These are phyloP conservation scores for Xyrauchen texanus DNA, from an alignment of 2,113 vertebrate genomes.

Conservation along the genomic window DNA sequence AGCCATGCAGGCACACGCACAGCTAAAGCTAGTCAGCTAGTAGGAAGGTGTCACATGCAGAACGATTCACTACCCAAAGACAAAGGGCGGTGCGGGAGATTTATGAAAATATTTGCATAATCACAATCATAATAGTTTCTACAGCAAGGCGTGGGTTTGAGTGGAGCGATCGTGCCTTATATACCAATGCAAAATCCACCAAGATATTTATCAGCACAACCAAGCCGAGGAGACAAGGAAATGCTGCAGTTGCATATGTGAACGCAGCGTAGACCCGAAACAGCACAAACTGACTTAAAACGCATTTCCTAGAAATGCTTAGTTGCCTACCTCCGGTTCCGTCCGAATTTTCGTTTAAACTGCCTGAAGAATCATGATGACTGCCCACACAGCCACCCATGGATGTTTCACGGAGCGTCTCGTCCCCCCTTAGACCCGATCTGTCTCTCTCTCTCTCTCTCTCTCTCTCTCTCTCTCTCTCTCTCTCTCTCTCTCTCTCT, in stretches of 20 bases:
- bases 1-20: conserved; percentile 39
- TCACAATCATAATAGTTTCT: conserved; percentile 13
- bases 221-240: conserved; percentile 43
- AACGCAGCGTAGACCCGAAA: conserved; percentile 20
- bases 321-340: conserved; percentile 86
- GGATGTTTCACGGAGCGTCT: conserved; percentile 76
- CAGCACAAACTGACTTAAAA: conserved; percentile 27
- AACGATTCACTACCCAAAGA: conserved; percentile 16
- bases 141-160: not conserved
- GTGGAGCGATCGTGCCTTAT: not conserved
- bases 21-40: conserved; percentile 48
- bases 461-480: conserved; percentile 51
- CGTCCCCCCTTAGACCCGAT: conserved; percentile 41
- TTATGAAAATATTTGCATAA: conserved; percentile 25
- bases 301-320: conserved; percentile 16
- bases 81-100: conserved; percentile 16
- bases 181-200: conserved; percentile 13
- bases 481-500: conserved; percentile 47
- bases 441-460: conserved; percentile 39
- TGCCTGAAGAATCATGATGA: conserved; percentile 96
- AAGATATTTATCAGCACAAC: conserved; percentile 32
- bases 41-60: conserved; percentile 20
- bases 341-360: conserved; percentile 96
- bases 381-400: conserved; percentile 98
- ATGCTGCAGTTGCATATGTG: not conserved